Conservation (phyloP, 2,113 vertebrate genomes). For the Haemorhous mexicanus region DNA sequence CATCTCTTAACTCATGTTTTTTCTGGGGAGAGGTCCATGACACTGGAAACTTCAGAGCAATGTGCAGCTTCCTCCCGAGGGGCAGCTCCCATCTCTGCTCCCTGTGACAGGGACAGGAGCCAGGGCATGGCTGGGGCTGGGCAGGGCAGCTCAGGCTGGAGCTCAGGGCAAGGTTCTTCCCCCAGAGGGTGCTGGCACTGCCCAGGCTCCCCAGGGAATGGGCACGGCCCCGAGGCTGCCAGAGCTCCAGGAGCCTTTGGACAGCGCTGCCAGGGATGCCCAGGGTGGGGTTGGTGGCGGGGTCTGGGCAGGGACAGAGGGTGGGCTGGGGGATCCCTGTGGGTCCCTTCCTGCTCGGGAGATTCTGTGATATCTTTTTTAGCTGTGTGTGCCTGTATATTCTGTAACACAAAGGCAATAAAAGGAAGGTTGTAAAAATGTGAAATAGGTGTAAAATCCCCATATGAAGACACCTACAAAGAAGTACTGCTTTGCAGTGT, state of each 20-base stretch:
- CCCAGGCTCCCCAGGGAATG: neutral
- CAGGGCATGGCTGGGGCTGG: neutral
- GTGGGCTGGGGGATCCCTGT: accelerated
- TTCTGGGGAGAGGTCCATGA: neutral
- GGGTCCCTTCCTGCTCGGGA: neutral
- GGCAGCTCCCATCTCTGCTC: accelerated
- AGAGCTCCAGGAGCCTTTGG: neutral
- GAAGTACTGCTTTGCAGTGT: neutral
- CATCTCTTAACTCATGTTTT: neutral
- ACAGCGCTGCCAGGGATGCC: neutral
- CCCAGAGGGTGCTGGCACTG: neutral
- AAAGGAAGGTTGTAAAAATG: neutral
- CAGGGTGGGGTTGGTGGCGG: neutral
- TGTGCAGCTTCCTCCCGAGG: neutral
- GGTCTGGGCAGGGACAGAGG: neutral
- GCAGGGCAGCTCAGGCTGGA: neutral
- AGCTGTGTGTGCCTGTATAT: neutral
- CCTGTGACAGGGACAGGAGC: accelerated
- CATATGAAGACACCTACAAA: neutral
- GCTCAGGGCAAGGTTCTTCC: neutral
- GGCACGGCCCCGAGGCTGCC: neutral
- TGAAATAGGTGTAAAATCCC: neutral
- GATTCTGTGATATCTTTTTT: neutral
- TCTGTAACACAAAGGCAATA: neutral
- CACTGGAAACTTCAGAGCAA: neutral